These are phyloP conservation scores for Cremastobaeus sp. DNA, from an alignment of 2,888 invertebrate species.

Conservation along the genomic window DNA sequence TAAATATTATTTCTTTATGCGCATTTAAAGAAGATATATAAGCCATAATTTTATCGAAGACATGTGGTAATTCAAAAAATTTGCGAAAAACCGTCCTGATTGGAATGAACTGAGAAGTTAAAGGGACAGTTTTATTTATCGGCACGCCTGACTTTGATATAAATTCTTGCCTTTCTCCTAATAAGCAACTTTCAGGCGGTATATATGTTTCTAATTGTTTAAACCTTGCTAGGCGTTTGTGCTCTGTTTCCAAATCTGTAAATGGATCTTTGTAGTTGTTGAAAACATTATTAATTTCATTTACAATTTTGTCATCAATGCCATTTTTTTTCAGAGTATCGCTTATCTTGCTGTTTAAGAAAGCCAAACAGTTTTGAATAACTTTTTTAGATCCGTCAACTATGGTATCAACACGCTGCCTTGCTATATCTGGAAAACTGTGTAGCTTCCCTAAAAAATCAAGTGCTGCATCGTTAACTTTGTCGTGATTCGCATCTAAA, in stretches of 20 bases:
- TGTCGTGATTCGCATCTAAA: background rate
- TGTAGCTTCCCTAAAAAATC: background rate
- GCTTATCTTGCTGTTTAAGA: background rate
- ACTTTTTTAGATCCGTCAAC: background rate
- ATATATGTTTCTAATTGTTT: background rate
- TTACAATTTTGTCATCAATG: background rate
- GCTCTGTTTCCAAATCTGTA: background rate
- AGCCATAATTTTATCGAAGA: too few species aligned
- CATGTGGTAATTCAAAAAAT: too few species aligned
- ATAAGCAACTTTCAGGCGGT: slow-evolving; percentile 7
- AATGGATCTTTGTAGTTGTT: background rate
- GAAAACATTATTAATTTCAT: background rate
- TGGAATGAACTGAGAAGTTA: slow-evolving; percentile 18
- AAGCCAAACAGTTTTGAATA: background rate
- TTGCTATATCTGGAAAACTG: background rate
- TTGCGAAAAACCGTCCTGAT: too few species aligned
- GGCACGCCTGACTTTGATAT: background rate
- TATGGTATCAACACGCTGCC: background rate
- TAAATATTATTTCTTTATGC: too few species aligned
- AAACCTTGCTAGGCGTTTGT: background rate
- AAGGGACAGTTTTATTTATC: background rate
- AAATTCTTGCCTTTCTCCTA: slow-evolving; percentile 9
- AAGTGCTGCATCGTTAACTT: background rate
- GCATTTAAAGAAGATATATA: too few species aligned
- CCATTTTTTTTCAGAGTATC: background rate